These are phyloP conservation scores for Caerostris extrusa DNA, from an alignment of 1,140 invertebrate species.

Conservation along the genomic window DNA sequence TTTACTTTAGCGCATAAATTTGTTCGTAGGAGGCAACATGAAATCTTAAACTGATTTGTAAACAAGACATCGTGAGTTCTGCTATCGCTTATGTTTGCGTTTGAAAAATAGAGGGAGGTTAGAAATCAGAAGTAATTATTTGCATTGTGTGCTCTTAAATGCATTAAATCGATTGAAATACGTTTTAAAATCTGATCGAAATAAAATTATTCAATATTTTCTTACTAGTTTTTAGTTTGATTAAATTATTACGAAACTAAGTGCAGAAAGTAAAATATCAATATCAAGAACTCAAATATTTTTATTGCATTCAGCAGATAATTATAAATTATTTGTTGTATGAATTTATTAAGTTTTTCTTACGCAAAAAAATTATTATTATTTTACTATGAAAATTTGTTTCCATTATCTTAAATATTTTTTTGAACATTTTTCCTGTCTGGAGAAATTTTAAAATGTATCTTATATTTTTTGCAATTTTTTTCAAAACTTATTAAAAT, in stretches of 20 bases:
- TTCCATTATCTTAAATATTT: too few relatives aligned
- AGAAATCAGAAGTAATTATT: background rate
- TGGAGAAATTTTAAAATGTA: too few relatives aligned
- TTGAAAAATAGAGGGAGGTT: constrained; percentile 13
- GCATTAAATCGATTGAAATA: background rate
- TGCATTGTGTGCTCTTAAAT: background rate
- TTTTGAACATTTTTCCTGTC: too few relatives aligned
- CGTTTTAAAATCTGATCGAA: background rate
- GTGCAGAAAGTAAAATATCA: too few relatives aligned
- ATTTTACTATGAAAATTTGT: too few relatives aligned
- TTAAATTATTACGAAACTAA: background rate
- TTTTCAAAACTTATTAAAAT: too few relatives aligned
- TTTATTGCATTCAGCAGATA: too few relatives aligned
- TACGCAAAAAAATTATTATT: too few relatives aligned
- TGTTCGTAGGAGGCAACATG: constrained; percentile 38
- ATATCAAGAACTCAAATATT: too few relatives aligned
- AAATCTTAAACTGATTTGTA: constrained; percentile 42
- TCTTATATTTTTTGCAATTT: too few relatives aligned
- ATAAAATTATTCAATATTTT: background rate
- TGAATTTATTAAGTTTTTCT: too few relatives aligned
- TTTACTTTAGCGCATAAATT: constrained; percentile 9
- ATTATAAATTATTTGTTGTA: too few relatives aligned
- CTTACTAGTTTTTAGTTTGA: background rate
- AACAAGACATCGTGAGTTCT: constrained; percentile 25
- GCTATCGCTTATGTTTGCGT: background rate